phyloP scores from a whole-genome alignment of 1,140 invertebrate species.

The Trypoxylus dichotomus region DNA sequence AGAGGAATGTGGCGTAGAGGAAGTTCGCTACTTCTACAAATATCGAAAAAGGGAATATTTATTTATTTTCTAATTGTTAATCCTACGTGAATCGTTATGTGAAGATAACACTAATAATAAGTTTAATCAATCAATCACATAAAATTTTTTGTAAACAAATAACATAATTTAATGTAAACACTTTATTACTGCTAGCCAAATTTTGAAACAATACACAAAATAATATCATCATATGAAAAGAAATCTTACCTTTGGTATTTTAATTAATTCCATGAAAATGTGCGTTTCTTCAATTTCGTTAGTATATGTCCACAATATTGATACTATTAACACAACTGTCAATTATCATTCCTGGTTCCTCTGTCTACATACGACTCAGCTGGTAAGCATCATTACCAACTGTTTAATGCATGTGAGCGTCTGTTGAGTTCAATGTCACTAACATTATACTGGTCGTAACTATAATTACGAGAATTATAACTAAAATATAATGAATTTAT shows the following conservation, averaged over 20 bases:
- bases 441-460: too few relatives aligned
- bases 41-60: not conserved
- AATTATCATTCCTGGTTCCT: not conserved
- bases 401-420: not conserved
- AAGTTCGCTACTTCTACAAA: not conserved
- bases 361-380: not conserved
- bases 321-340: not conserved
- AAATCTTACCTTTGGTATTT: conserved; percentile 34
- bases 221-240: not conserved
- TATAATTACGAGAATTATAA: too few relatives aligned
- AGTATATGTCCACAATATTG: not conserved
- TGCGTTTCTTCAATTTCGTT: not conserved
- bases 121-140: not conserved
- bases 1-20: not conserved
- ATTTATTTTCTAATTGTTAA: not conserved
- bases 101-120: not conserved
- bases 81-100: not conserved
- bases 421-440: too few relatives aligned
- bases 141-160: not conserved
- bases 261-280: conserved; percentile 30
- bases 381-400: not conserved
- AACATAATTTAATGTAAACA: not conserved
- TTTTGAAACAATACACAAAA: not conserved
- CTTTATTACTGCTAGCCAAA: not conserved
- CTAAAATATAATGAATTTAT: too few relatives aligned